Base-by-base conservation (phyloP, 2,888 invertebrate genomes). In the Macrophya annulata region DNA sequence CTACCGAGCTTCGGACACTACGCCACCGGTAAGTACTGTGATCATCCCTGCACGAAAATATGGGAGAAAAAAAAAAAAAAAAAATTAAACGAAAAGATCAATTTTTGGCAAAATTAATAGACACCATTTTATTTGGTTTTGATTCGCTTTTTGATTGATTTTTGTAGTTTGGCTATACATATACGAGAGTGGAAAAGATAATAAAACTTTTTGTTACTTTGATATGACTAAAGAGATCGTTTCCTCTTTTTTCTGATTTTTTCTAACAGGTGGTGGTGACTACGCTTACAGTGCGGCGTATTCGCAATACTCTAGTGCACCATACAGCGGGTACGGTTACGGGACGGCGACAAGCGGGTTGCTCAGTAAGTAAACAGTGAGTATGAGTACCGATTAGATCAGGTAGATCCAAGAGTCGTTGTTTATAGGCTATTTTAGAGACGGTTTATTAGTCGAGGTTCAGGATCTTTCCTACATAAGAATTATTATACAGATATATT, bases 231-330 rank as follows among this genome's bases (percentile, higher is more conserved):
- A 43, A 45, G 12, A 0, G 25, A 74, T 5, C 21, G 9, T 45
- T 72, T 86, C 77, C 74, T 43, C 55, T 68, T 86, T 65, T 81
- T 85, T 86, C 55, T 85, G 65, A 84, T 87, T 85, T 89, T 85
- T 91, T 88, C 89, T 94, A 93, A 62, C 92, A 96, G 96, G 96
- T 89, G 95, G 96, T 87, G 95, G 95, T 85, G 96, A 97, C 91
- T 97, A 97, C 92, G 95, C 96, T 55, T 97, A 97, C 92, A 96
- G 96, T 92, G 96, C 96, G 85, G 95, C 96, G 88, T 98, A 98
- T 95, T 95, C 95, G 89, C 96, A 97, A 92, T 97, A 97, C 93
- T 96, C 97, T 85, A 96, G 97, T 86, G 96, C 97, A 17, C 95
- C 96, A 6, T 96, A 96, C 92, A 95, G 95, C 86, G 95, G 96